Percentiles rank a stretch among this genome's conserved stretches.
phyloP scores from a whole-genome alignment of 2,888 invertebrate genomes.

The Hermaeophaga mercurialis region DNA sequence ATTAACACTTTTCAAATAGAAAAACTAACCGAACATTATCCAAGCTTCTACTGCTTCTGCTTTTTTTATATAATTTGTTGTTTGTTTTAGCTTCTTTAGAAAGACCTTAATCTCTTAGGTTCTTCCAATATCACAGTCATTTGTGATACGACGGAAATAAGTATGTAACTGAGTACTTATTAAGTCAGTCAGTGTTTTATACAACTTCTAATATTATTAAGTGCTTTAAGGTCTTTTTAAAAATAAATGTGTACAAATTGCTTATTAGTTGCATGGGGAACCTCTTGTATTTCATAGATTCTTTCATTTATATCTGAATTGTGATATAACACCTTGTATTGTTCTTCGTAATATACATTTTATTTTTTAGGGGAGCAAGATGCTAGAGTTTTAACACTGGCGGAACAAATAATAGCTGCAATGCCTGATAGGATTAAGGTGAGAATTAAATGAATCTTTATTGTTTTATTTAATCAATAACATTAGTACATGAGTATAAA shows the following conservation, averaged over 20 bases:
- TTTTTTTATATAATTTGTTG: no score
- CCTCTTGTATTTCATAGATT: no score
- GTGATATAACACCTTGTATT: not conserved
- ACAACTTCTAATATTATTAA: no score
- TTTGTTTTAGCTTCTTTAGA: conserved; percentile 11
- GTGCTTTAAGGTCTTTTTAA: conserved; percentile 13
- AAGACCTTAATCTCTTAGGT: conserved; percentile 15
- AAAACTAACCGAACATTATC: conserved; percentile 21
- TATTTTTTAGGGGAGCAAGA: conserved; percentile 79
- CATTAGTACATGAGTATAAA: no score
- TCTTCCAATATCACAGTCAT: no score
- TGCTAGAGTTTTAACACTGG: conserved; percentile 88
- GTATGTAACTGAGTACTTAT: no score
- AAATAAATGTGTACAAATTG: not conserved
- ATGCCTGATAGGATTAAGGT: conserved; percentile 98
- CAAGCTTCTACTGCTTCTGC: conserved; percentile 26
- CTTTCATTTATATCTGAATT: no score
- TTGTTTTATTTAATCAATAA: no score
- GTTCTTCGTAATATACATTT: not conserved
- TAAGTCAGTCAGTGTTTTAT: no score
- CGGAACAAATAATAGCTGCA: conserved; percentile 97
- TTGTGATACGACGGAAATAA: no score
- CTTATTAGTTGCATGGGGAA: conserved; percentile 8
- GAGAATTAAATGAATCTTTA: no score
- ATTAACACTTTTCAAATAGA: conserved; percentile 29